Percentiles rank a stretch among this genome's conserved stretches.
Conservation (phyloP, 2,888 invertebrate genomes). For the Scaeva pyrastri region DNA sequence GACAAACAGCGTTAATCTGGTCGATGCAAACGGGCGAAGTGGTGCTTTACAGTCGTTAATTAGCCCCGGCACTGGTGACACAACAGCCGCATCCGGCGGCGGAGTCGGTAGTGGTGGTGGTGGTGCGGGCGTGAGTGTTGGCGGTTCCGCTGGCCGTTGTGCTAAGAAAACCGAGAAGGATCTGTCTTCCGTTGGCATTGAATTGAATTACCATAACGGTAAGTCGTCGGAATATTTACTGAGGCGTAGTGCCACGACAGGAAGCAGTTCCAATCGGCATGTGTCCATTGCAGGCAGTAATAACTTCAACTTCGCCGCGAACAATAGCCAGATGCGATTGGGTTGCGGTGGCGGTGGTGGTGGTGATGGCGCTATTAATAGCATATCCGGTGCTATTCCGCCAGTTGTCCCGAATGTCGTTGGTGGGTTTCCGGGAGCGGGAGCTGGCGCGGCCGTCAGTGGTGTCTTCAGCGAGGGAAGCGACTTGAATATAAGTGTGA, state of each 20-base stretch:
- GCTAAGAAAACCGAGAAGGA: conserved; percentile 72
- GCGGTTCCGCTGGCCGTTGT: conserved; percentile 9
- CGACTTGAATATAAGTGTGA: conserved; percentile 79
- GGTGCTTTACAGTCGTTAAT: conserved; percentile 41
- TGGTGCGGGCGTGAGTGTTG: conserved; percentile 27
- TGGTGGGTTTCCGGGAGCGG: conserved; percentile 40
- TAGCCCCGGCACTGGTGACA: conserved; percentile 16
- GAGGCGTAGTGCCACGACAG: conserved; percentile 57
- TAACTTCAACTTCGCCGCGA: conserved; percentile 72
- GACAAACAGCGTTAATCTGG: conserved; percentile 80
- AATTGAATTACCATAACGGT: conserved; percentile 77
- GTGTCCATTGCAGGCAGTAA: conserved; percentile 72
- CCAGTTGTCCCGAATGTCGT: conserved; percentile 65
- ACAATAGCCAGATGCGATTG: conserved; percentile 79
- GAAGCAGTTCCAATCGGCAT: conserved; percentile 68
- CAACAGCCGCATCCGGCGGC: conserved; percentile 7
- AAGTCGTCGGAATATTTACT: conserved; percentile 70
- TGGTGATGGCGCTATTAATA: conserved; percentile 79
- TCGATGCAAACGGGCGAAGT: conserved; percentile 68
- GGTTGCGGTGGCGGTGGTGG: conserved; percentile 77
- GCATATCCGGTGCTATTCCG: conserved; percentile 82
- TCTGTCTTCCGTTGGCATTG: conserved; percentile 77
- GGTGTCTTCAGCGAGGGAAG: conserved; percentile 74
- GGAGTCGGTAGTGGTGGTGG: not conserved
- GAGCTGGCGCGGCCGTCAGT: conserved; percentile 61